Evolutionary conservation across 1,140 invertebrate species (phyloP).

Genomic region (Bombus superbus): DNA sequence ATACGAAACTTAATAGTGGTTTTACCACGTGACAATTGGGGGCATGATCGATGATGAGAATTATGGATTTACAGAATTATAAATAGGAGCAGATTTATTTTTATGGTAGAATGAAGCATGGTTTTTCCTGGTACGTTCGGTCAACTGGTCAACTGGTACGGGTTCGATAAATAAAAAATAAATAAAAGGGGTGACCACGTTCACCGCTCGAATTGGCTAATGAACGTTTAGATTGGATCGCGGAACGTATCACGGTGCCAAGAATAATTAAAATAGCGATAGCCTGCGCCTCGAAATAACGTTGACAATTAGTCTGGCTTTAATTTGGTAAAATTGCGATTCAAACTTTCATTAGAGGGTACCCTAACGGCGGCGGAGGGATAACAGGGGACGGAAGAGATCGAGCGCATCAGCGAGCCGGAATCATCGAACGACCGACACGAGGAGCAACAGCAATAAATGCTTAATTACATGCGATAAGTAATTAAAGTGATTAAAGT

Average conservation of each 20-base stretch:
- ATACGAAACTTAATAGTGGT: no score
- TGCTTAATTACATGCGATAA: slow-evolving; percentile 69
- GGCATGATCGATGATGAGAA: no score
- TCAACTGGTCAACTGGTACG: not conserved
- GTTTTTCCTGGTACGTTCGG: not conserved
- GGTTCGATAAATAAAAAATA: not conserved
- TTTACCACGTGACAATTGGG: not conserved
- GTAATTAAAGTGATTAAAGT: slow-evolving; percentile 71
- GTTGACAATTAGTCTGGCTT: slow-evolving; percentile 66
- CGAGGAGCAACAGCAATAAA: slow-evolving; percentile 62
- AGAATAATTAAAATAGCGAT: slow-evolving; percentile 63
- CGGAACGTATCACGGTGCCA: slow-evolving; percentile 38
- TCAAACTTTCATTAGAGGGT: slow-evolving; percentile 63
- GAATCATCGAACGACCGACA: slow-evolving; percentile 51
- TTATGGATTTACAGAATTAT: not conserved
- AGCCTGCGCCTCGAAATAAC: slow-evolving; percentile 52
- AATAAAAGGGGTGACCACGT: not conserved
- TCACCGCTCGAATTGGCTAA: slow-evolving; percentile 31
- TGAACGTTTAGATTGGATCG: slow-evolving; percentile 58
- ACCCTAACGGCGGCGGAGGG: not conserved
- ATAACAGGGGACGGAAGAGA: not conserved
- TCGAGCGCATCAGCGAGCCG: slow-evolving; percentile 47
- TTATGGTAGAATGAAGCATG: not conserved
- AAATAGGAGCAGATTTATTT: not conserved
- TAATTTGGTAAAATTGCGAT: slow-evolving; percentile 65